Percentiles rank a stretch among this genome's conserved stretches.
These are phyloP conservation scores for Rallus crepitans DNA, from an alignment of 2,797 vertebrate species.

Conservation along the genomic window DNA sequence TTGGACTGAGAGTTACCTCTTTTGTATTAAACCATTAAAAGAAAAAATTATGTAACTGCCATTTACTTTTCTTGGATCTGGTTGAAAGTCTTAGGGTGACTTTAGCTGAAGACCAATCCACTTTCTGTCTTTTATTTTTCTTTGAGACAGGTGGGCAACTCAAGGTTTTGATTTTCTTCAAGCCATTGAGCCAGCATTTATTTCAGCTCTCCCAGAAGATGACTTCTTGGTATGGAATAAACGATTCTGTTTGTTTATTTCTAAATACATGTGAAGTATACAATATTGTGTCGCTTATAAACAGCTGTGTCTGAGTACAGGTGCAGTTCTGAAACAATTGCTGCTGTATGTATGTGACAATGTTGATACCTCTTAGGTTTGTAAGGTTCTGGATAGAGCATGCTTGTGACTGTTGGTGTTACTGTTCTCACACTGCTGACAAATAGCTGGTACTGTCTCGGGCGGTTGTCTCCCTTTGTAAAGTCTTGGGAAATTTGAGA, in stretches of 20 bases:
- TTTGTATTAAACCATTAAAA: background rate
- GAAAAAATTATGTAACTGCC: background rate
- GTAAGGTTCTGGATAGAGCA: background rate
- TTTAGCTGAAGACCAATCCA: background rate
- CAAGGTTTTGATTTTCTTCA: constrained; percentile 99
- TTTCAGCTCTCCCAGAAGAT: constrained; percentile 97
- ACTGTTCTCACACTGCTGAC: background rate
- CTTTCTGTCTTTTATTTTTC: background rate
- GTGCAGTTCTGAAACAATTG: background rate
- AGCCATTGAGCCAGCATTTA: constrained; percentile 97
- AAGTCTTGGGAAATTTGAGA: background rate
- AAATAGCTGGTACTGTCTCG: background rate
- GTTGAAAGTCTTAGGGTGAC: background rate
- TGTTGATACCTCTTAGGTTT: background rate
- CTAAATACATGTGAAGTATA: background rate
- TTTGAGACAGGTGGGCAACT: constrained; percentile 91
- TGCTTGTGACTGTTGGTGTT: background rate
- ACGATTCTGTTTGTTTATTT: background rate
- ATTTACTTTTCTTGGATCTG: background rate
- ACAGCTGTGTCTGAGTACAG: background rate
- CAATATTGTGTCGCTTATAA: background rate
- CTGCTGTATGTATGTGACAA: background rate
- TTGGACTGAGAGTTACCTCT: background rate
- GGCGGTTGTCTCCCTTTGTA: background rate
- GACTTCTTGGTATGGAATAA: constrained; percentile 93